phyloP scores from a whole-genome alignment of 2,113 vertebrate species.

The Centrocercus urophasianus region DNA sequence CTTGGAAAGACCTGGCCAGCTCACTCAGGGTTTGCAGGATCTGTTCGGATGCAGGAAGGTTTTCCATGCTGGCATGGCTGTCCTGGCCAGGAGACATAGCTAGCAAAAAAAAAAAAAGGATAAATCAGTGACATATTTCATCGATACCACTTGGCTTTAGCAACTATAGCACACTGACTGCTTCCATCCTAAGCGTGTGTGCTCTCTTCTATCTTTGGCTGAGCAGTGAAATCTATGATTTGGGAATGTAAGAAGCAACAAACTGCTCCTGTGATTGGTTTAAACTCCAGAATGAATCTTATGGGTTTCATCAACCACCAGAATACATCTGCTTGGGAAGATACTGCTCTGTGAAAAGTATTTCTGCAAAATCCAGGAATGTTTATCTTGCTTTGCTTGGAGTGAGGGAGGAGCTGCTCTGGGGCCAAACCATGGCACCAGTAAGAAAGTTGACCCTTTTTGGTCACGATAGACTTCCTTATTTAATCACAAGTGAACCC shows the following conservation, averaged over 20 bases:
- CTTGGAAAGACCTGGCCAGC: slow-evolving; percentile 93
- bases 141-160: not conserved
- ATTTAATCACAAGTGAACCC: not conserved
- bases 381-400: not conserved
- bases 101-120: slow-evolving; percentile 30
- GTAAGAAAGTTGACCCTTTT: not conserved
- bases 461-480: not conserved
- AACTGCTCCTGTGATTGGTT: not conserved
- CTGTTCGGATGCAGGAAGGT: slow-evolving; percentile 88
- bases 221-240: not conserved
- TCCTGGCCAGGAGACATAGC: slow-evolving; percentile 86
- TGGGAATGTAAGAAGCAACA: not conserved
- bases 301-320: not conserved
- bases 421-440: fast-evolving
- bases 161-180: not conserved
- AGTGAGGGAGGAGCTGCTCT: not conserved
- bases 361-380: not conserved
- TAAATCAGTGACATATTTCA: not conserved
- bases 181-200: not conserved
- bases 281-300: not conserved
- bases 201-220: not conserved
- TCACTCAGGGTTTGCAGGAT: slow-evolving; percentile 93
- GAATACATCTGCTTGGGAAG: not conserved
- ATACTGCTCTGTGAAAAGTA: not conserved
- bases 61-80: slow-evolving; percentile 81